Conservation (phyloP, 1,140 invertebrate genomes). For the Caenorhabditis tropicalis region DNA sequence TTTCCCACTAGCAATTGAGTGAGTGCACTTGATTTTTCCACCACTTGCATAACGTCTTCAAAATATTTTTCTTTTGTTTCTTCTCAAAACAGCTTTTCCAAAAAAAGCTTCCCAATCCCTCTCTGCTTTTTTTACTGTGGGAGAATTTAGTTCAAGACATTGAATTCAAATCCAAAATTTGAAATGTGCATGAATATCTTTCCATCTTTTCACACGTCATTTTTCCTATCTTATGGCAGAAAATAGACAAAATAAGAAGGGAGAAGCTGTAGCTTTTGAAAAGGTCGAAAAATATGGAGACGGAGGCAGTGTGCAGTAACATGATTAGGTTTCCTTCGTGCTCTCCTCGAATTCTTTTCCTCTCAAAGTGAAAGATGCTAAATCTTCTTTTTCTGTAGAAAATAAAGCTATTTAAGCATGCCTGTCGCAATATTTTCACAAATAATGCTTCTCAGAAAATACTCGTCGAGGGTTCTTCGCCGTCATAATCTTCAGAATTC, state of each 20-base stretch:
- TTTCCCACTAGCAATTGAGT: slow-evolving; percentile 23
- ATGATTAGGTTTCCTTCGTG: slow-evolving; percentile 21
- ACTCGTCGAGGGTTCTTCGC: background rate
- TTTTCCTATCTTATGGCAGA: background rate
- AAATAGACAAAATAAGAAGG: background rate
- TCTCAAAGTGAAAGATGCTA: background rate
- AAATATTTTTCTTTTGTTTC: background rate
- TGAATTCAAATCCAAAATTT: background rate
- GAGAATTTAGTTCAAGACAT: background rate
- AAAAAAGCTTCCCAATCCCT: background rate
- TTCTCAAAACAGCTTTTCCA: background rate
- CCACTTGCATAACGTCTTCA: background rate
- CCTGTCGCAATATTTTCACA: too few species aligned
- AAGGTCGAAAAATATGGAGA: background rate
- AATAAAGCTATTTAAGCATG: too few species aligned
- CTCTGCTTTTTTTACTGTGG: background rate
- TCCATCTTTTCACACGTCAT: background rate
- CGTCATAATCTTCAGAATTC: background rate
- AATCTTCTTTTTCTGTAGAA: too few species aligned
- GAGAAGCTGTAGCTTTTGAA: background rate
- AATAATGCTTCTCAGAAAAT: background rate
- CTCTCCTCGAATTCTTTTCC: background rate
- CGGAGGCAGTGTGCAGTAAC: slow-evolving; percentile 11
- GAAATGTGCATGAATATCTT: background rate
- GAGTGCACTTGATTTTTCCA: slow-evolving; percentile 31